Base-by-base conservation (phyloP, 2,888 invertebrate species). In the Cataglyphis albicans region DNA sequence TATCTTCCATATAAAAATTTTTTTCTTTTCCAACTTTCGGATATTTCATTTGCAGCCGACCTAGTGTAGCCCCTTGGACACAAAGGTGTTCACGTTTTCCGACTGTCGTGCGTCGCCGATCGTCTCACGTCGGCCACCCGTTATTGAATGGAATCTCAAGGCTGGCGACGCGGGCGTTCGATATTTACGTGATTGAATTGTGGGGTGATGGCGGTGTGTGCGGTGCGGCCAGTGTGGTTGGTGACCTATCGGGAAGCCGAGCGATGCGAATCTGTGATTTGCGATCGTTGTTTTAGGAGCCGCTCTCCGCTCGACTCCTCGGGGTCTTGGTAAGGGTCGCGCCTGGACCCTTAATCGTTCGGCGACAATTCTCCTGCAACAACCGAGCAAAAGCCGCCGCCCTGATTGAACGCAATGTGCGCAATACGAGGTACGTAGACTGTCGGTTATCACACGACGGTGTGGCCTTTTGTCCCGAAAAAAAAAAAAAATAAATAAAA, bases 61-160 rank as follows among this genome's bases (percentile, higher is more conserved):
- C n/a, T 38, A n/a, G 35, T n/a, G 67, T 35, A 29, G 38, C n/a
- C 55, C 55, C 65, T 64, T 52, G 38, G 52, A 52, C 64, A 52
- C 12, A 55, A 76, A 55, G 65, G 29, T 32, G 1, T 35, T 25
- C 68, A 35, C 21, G 44, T 59, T 78, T 70, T 21, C 59, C 7
- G 67, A 57, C 32, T 55, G 15, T n/a, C 32, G 68, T 57, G 32
- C 57, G 76, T 52, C 67, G 29, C 38, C 67, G 67, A 67, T 1
- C 25, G 41, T 67, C 67, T 78, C 73, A 21, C 32, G 9, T 32
- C 32, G 10, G 67, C 76, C 44, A 82, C 76, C 84, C 89, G 89
- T 84, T 91, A 91, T 93, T 92, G 92, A 92, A 92, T 93, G 91
- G 92, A 93, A 92, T 90, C 91, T 91, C 93, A 92, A 92, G 93